Conservation (phyloP, 1,140 invertebrate genomes). For the Formica selysi region DNA sequence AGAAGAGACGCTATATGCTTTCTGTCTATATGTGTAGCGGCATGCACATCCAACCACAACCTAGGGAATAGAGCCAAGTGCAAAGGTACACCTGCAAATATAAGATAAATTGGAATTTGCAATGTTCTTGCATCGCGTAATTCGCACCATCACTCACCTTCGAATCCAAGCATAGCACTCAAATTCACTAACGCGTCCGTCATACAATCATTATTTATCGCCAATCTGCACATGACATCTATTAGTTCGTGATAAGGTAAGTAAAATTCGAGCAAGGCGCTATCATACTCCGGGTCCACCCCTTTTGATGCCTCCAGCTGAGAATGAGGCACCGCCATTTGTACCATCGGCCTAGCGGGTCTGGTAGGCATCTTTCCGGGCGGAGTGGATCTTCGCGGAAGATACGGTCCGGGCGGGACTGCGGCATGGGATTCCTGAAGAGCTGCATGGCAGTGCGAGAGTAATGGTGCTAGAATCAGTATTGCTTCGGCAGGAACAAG, state of each 20-base stretch:
- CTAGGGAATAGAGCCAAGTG: conserved; percentile 94
- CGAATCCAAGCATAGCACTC: conserved; percentile 94
- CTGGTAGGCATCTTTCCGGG: conserved; percentile 88
- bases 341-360: conserved; percentile 93
- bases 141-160: conserved; percentile 86
- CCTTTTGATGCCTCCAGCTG: conserved; percentile 91
- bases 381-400: conserved; percentile 89
- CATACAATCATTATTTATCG: conserved; percentile 93
- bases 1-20: conserved; percentile 93
- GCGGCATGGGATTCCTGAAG: conserved; percentile 92
- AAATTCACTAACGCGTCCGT: conserved; percentile 92
- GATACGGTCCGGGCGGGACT: conserved; percentile 91
- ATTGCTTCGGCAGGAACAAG: conserved; percentile 94
- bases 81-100: conserved; percentile 89
- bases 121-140: neutral
- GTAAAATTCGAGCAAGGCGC: conserved; percentile 92
- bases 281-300: conserved; percentile 93
- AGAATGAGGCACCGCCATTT: conserved; percentile 94
- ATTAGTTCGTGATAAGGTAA: conserved; percentile 94
- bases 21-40: conserved; percentile 91
- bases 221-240: conserved; percentile 95
- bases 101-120: conserved; percentile 22
- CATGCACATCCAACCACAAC: conserved; percentile 93
- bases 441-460: conserved; percentile 94
- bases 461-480: conserved; percentile 92